These are phyloP conservation scores for Perccottus glenii DNA, from an alignment of 2,113 vertebrate species.

Conservation along the genomic window DNA sequence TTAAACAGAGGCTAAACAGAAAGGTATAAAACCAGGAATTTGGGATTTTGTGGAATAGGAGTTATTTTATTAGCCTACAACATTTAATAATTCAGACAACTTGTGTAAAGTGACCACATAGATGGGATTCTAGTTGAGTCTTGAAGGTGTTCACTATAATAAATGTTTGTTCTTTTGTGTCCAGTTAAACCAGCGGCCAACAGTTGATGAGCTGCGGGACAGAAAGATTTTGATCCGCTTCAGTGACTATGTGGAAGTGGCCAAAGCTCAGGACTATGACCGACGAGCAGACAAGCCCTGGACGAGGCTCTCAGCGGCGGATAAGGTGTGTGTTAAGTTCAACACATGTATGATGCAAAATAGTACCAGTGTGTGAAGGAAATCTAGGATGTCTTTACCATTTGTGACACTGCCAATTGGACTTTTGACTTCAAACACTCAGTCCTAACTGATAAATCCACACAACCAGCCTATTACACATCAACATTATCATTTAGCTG, in stretches of 20 bases:
- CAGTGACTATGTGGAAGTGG: slow-evolving; percentile 98
- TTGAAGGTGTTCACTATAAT: background rate
- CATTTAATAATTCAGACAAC: background rate
- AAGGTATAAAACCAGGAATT: slow-evolving; percentile 82
- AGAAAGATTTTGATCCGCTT: slow-evolving; percentile 98
- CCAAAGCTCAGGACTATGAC: slow-evolving; percentile 99
- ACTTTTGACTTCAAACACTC: slow-evolving; percentile 7
- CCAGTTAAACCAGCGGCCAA: slow-evolving; percentile 97
- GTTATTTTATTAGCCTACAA: background rate
- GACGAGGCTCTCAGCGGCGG: slow-evolving; percentile 95
- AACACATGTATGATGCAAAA: background rate
- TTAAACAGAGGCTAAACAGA: slow-evolving; percentile 96
- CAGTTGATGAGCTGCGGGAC: slow-evolving; percentile 95
- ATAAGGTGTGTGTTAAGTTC: slow-evolving; percentile 83
- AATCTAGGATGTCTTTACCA: background rate
- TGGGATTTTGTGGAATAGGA: background rate
- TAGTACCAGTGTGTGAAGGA: background rate
- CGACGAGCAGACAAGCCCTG: slow-evolving; percentile 96
- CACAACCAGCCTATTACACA: slow-evolving; percentile 3
- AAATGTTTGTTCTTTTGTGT: background rate
- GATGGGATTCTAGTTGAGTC: too few relatives aligned
- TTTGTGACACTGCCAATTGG: background rate
- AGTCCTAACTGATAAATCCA: slow-evolving; percentile 12
- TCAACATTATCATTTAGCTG: background rate
- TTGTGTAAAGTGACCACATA: too few relatives aligned